A percentile compares a stretch with the other conserved stretches of the same genome.
Evolutionary conservation across 2,113 vertebrate species (phyloP).

Genomic region (Clarias batrachus): DNA sequence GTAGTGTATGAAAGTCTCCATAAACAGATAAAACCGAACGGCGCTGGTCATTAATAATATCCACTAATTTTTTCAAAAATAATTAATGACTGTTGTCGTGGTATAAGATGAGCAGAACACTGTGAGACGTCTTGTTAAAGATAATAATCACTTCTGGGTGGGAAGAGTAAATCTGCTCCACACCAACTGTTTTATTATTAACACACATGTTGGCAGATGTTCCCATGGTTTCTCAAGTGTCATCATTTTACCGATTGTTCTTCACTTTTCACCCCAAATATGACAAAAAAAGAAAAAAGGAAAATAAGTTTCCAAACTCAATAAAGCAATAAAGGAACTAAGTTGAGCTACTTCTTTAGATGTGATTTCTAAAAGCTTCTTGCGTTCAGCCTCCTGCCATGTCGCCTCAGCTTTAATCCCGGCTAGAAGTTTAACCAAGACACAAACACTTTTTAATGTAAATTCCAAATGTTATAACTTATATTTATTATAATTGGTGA

Average conservation of each 20-base stretch:
- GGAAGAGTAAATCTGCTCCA: background rate
- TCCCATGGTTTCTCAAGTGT: background rate
- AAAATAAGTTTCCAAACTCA: constrained; percentile 21
- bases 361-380: constrained; percentile 40
- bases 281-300: background rate
- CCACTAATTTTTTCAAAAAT: background rate
- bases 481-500: background rate
- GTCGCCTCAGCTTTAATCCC: constrained; percentile 30
- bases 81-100: background rate
- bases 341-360: constrained; percentile 24
- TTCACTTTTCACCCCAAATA: background rate
- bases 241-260: background rate
- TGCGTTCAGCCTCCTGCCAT: constrained; percentile 31
- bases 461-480: constrained; percentile 1
- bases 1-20: too few species aligned
- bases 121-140: background rate
- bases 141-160: background rate
- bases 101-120: background rate
- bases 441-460: background rate
- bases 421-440: constrained; percentile 30
- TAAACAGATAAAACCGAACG: background rate
- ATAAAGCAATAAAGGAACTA: constrained; percentile 12
- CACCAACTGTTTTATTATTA: background rate
- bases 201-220: background rate
- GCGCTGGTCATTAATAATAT: background rate